Evolutionary conservation across 2,888 invertebrate genomes (phyloP).

Genomic region (Tanytarsus gracilentus): DNA sequence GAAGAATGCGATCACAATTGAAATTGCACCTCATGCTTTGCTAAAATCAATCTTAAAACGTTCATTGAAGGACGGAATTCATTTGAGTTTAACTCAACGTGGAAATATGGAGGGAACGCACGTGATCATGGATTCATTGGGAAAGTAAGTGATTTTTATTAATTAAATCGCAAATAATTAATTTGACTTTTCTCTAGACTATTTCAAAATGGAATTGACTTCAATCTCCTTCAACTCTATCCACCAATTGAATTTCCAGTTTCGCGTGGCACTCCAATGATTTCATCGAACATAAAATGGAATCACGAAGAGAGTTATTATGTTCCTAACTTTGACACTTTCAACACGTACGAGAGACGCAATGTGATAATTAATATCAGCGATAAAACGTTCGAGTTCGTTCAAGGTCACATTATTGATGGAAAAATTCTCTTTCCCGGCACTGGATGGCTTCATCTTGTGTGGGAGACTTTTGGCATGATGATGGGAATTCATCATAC

Average conservation of each 20-base stretch:
- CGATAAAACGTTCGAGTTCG: slow-evolving; percentile 60
- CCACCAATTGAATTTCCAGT: slow-evolving; percentile 65
- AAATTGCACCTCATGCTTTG: slow-evolving; percentile 61
- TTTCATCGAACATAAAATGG: too few species aligned
- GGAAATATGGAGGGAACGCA: slow-evolving; percentile 45
- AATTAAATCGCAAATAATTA: slow-evolving; percentile 35
- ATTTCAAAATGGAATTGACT: slow-evolving; percentile 6
- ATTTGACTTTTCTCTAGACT: slow-evolving; percentile 42
- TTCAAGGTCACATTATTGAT: slow-evolving; percentile 76
- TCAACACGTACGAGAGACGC: slow-evolving; percentile 58
- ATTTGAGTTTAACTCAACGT: slow-evolving; percentile 53
- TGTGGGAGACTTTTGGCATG: slow-evolving; percentile 43
- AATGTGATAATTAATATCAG: slow-evolving; percentile 50
- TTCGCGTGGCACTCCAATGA: too few species aligned
- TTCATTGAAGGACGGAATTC: slow-evolving; percentile 48
- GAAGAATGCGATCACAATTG: slow-evolving; percentile 53
- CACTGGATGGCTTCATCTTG: slow-evolving; percentile 44
- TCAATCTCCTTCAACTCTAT: slow-evolving; percentile 49
- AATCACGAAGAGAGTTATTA: too few species aligned
- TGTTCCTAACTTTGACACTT: slow-evolving; percentile 58
- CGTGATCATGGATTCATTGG: slow-evolving; percentile 43
- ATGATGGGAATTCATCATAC: slow-evolving; percentile 41
- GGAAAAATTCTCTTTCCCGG: slow-evolving; percentile 57
- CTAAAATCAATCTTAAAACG: slow-evolving; percentile 58
- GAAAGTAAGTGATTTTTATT: slow-evolving; percentile 46